Evolutionary conservation across 2,888 invertebrate genomes (phyloP).

Genomic region (Epistrophe grossulariae): DNA sequence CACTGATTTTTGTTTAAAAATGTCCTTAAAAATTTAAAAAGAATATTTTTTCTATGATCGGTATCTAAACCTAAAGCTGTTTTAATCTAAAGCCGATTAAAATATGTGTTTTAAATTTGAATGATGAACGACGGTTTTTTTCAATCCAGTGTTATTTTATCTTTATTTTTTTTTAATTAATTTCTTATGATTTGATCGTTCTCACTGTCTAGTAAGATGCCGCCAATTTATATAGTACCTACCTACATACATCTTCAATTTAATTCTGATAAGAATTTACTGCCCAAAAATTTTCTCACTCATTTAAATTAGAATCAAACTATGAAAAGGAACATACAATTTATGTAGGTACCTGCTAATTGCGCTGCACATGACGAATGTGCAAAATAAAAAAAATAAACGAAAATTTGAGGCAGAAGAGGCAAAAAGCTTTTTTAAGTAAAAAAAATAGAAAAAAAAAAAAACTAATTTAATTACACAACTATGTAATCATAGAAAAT

Average conservation of each 20-base stretch:
- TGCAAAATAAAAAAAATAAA: conserved; percentile 48
- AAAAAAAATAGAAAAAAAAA: conserved; percentile 17
- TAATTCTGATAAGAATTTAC: conserved; percentile 16
- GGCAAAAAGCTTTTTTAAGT: conserved; percentile 61
- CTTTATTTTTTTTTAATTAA: too few relatives aligned
- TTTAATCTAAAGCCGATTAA: too few relatives aligned
- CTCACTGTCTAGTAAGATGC: not conserved
- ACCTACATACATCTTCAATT: not conserved
- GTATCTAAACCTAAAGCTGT: too few relatives aligned
- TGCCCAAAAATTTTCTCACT: not conserved
- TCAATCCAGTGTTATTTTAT: too few relatives aligned
- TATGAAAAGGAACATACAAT: conserved; percentile 36
- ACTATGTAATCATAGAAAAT: conserved; percentile 57
- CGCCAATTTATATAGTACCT: conserved; percentile 3
- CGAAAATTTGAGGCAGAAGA: conserved; percentile 7
- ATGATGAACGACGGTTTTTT: too few relatives aligned
- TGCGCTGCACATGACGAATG: conserved; percentile 73
- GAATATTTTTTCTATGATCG: too few relatives aligned
- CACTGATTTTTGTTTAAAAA: too few relatives aligned
- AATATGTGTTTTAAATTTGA: too few relatives aligned
- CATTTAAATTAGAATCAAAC: not conserved
- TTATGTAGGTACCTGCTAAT: conserved; percentile 72
- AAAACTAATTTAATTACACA: conserved; percentile 67
- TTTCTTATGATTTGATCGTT: not conserved
- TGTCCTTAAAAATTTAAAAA: too few relatives aligned